A percentile compares a stretch with the other conserved stretches of the same genome.
phyloP scores from a whole-genome alignment of 2,113 vertebrate genomes.

The Rhinolophus sinicus region DNA sequence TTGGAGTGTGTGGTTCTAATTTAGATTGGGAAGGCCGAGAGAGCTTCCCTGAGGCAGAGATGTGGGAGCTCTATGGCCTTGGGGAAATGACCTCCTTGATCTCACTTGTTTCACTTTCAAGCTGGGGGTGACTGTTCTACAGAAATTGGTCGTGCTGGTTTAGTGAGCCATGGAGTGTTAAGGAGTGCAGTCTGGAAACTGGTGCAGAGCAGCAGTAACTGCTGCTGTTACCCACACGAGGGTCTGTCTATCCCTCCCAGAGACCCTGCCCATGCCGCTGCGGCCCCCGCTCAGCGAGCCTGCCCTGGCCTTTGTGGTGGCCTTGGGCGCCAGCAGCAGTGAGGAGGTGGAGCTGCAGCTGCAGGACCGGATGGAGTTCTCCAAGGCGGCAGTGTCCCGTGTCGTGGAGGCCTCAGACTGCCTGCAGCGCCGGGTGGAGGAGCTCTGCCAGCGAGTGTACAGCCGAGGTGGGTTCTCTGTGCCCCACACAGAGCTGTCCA shows the following conservation, averaged over 20 bases:
- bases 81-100: not conserved
- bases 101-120: not conserved
- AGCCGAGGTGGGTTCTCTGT: slow-evolving; percentile 84
- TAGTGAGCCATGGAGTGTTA: not conserved
- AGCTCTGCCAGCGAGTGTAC: slow-evolving; percentile 89
- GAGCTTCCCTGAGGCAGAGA: not conserved
- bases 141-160: not conserved
- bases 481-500: too few species aligned
- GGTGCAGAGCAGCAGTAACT: not conserved
- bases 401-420: slow-evolving; percentile 91
- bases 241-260: slow-evolving; percentile 15
- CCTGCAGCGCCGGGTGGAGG: slow-evolving; percentile 89
- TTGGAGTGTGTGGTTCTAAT: not conserved
- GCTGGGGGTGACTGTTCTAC: not conserved
- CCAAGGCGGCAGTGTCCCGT: slow-evolving; percentile 91
- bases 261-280: slow-evolving; percentile 50
- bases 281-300: slow-evolving; percentile 86
- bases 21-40: not conserved
- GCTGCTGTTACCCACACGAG: not conserved
- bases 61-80: not conserved
- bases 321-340: slow-evolving; percentile 90
- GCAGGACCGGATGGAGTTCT: slow-evolving; percentile 93
- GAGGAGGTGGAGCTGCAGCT: slow-evolving; percentile 93
- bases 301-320: slow-evolving; percentile 90
- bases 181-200: not conserved